These are phyloP conservation scores for Quadriops clusia DNA, from an alignment of 2,888 invertebrate genomes.

Conservation along the genomic window DNA sequence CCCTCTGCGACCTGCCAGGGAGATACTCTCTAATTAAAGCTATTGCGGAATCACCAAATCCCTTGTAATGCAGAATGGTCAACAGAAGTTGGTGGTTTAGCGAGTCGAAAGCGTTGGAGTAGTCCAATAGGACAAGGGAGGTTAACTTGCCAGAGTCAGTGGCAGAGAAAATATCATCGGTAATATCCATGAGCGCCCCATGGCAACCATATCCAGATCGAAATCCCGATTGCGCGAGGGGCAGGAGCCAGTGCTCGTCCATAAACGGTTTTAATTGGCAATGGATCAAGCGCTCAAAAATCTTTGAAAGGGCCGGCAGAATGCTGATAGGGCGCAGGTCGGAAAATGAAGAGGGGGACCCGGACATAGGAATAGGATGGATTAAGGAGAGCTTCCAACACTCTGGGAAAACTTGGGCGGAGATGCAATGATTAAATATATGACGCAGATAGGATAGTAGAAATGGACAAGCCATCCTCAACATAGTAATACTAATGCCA, in stretches of 20 bases:
- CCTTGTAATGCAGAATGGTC: conserved; percentile 2
- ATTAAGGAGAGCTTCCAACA: conserved; percentile 2
- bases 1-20: neutral
- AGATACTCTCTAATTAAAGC: conserved; percentile 1
- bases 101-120: conserved; percentile 3
- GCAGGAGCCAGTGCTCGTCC: neutral
- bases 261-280: conserved; percentile 1
- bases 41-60: neutral
- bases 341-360: neutral
- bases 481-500: too few relatives aligned
- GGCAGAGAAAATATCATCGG: conserved; percentile 3
- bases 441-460: conserved; percentile 1
- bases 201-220: neutral
- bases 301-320: conserved; percentile 2
- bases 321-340: conserved; percentile 5
- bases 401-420: neutral
- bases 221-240: conserved; percentile 1
- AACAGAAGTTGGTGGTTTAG: conserved; percentile 1
- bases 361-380: neutral
- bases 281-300: conserved; percentile 1
- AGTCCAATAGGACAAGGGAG: neutral
- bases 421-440: conserved; percentile 4
- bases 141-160: neutral
- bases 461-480: too few relatives aligned
- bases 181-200: neutral